Base-by-base conservation (phyloP, 2,888 invertebrate genomes). In the Andrena bucephala region DNA sequence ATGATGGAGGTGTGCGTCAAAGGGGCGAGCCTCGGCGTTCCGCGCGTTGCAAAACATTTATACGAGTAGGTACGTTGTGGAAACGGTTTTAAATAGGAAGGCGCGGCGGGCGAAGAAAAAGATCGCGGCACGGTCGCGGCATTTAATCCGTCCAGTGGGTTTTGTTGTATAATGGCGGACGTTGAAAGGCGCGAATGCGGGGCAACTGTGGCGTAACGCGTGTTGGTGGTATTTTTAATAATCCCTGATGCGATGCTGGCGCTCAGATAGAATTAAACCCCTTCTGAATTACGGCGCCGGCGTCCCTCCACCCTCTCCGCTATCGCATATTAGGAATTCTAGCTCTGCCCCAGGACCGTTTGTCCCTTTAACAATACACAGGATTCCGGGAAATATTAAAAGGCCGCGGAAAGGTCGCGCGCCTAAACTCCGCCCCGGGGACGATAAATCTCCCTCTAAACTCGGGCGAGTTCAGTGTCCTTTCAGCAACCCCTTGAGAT, bases 391-490 rank as follows among this genome's bases (percentile, higher is more conserved):
- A 42, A 42, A 42, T 42, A 42, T 42, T 42, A 42, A 42, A 42
- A 42, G 42, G 42, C 16, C 42, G 20, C 36, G 13, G 20, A 24
- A 70, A 48, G 24, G 24, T 36, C 7, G 62, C 10, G 5, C 52
- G n/a, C 10, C 20, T 75, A 68, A 76, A 42, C 62, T 52, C 33
- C 68, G 0, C 7, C 27, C 54, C 4, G 29, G 57, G 48, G 36
- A 50, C 52, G n/a, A 60, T 75, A 78, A 62, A 57, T 16, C 36
- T 54, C 33, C 48, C 54, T 27, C 54, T 8, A n/a, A 16, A 42
- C 42, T 24, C 63, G 29, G 8, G 5, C 10, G 8, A 33, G 27
- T 48, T 27, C 54, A 31, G 16, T n/a, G 57, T 29, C 6, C 31
- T 24, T 24, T 5, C 0, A 13, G 10, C 24, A 57, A 57, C 24